Evolutionary conservation across 2,113 vertebrate genomes (phyloP).

Genomic region (Brevimyrus niger): DNA sequence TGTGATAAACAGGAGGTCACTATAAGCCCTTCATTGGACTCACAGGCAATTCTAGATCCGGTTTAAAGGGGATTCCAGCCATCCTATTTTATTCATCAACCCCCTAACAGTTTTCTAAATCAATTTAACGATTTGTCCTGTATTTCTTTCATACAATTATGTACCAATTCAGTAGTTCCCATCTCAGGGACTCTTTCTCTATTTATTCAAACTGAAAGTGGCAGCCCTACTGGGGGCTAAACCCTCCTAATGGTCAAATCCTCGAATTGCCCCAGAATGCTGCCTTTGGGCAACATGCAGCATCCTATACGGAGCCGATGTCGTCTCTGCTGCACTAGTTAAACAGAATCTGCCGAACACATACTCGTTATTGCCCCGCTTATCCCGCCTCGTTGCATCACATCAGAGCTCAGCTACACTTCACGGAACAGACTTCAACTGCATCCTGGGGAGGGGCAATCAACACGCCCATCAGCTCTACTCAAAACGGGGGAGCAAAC

Average conservation of each 20-base stretch:
- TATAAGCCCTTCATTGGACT: not conserved
- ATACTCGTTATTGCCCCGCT: not conserved
- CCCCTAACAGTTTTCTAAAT: not conserved
- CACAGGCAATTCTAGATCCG: not conserved
- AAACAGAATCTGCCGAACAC: not conserved
- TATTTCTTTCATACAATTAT: not conserved
- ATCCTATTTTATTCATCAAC: not conserved
- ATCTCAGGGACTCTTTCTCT: not conserved
- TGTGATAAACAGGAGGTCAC: not conserved
- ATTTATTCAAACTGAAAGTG: not conserved
- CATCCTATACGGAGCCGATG: not conserved
- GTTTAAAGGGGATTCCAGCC: not conserved
- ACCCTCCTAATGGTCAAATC: not conserved
- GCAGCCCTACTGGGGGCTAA: not conserved
- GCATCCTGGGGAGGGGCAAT: not conserved
- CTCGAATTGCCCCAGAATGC: not conserved
- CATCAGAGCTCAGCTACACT: not conserved
- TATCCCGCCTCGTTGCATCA: not conserved
- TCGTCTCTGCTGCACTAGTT: not conserved
- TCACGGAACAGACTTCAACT: not conserved
- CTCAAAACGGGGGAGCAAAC: not conserved
- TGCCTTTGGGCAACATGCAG: not conserved
- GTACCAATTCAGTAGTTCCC: not conserved
- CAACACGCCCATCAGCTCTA: not conserved
- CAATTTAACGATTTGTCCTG: not conserved